Conservation (phyloP, 2,888 invertebrate species). For the Microchrysa polita region DNA sequence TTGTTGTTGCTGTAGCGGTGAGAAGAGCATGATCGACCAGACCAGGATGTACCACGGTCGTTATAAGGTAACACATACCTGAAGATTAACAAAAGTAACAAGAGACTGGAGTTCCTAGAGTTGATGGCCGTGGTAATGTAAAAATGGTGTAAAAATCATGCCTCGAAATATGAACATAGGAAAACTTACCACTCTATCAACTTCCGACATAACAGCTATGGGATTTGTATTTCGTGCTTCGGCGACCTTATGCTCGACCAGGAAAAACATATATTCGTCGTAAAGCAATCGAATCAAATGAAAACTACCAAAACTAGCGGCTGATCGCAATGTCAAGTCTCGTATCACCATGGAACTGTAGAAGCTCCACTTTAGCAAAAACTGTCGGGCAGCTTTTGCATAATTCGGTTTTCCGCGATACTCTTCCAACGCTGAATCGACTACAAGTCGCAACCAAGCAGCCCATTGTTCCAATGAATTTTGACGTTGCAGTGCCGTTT, state of each 20-base stretch:
- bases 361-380: constrained; percentile 98
- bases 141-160: too few relatives aligned
- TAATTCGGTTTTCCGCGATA: constrained; percentile 86
- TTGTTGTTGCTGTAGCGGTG: too few relatives aligned
- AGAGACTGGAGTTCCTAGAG: too few relatives aligned
- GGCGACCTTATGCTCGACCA: constrained; percentile 97
- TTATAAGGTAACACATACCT: too few relatives aligned
- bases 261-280: constrained; percentile 99
- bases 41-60: too few relatives aligned
- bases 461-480: constrained; percentile 98
- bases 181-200: constrained; percentile 61
- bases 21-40: too few relatives aligned
- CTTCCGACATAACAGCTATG: constrained; percentile 88
- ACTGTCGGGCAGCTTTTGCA: constrained; percentile 87
- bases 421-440: constrained; percentile 87
- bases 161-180: too few relatives aligned
- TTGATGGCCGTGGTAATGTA: too few relatives aligned
- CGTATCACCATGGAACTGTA: constrained; percentile 98
- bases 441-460: constrained; percentile 94
- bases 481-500: constrained; percentile 89
- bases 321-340: constrained; percentile 94
- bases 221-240: constrained; percentile 89
- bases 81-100: too few relatives aligned
- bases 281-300: constrained; percentile 96
- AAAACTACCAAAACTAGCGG: constrained; percentile 98